These are phyloP conservation scores for Oreocharis arfaki DNA, from an alignment of 2,113 vertebrate species.

Conservation along the genomic window DNA sequence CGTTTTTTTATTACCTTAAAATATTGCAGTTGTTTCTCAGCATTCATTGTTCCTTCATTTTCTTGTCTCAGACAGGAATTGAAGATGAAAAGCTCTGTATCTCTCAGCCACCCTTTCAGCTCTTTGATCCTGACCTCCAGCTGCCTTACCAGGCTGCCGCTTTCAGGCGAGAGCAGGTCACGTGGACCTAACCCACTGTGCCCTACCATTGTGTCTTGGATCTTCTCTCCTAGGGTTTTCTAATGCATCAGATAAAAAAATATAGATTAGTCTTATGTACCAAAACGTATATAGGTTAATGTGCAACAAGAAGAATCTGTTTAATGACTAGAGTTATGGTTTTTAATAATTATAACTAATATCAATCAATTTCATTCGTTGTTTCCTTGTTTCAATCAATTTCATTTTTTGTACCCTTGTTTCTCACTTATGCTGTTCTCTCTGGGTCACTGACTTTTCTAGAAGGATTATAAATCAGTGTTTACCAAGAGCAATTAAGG, in stretches of 20 bases:
- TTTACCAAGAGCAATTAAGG: background rate
- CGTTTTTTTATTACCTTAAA: constrained; percentile 89
- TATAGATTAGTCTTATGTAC: constrained; percentile 59
- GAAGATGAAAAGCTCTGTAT: constrained; percentile 98
- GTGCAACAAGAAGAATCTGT: constrained; percentile 12
- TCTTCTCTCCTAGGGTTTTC: constrained; percentile 84
- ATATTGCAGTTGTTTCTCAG: constrained; percentile 86
- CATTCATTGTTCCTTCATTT: constrained; percentile 77
- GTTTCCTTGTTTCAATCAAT: constrained; percentile 12
- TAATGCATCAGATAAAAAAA: constrained; percentile 71
- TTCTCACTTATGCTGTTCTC: background rate
- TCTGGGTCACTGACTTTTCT: background rate
- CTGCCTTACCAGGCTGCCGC: constrained; percentile 88
- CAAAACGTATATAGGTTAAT: constrained; percentile 23
- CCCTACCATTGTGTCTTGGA: constrained; percentile 73
- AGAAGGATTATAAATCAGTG: constrained; percentile 15
- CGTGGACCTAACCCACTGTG: constrained; percentile 71
- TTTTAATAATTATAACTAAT: background rate
- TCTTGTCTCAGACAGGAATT: constrained; percentile 92
- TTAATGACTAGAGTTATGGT: background rate
- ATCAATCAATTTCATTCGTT: background rate
- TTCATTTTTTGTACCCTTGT: background rate
- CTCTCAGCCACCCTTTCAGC: constrained; percentile 93
- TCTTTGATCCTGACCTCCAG: constrained; percentile 95
- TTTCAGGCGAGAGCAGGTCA: constrained; percentile 88